Conservation (phyloP, 2,888 invertebrate species). For the Oxytorus armatus region DNA sequence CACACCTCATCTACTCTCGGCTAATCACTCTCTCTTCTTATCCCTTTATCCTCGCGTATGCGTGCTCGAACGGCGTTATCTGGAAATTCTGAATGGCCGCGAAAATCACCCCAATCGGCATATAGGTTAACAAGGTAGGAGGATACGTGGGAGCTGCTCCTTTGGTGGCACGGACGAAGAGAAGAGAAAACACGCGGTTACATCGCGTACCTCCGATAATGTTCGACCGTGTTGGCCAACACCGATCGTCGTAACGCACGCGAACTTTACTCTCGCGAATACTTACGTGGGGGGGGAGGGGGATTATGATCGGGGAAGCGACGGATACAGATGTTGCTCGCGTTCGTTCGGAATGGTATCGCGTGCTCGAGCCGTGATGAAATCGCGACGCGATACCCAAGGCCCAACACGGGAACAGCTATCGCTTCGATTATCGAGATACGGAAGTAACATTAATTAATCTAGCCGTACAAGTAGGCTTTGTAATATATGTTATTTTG, state of each 20-base stretch:
- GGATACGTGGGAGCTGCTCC: background rate
- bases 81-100: constrained; percentile 40
- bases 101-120: constrained; percentile 67
- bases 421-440: constrained; percentile 40
- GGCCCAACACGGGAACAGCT: constrained; percentile 9
- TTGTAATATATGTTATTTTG: background rate
- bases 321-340: background rate
- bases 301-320: no score
- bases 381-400: constrained; percentile 30
- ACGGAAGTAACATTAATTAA: no score
- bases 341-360: constrained; percentile 6
- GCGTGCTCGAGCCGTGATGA: constrained; percentile 45
- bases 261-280: no score
- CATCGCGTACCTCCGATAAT: no score
- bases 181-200: constrained; percentile 26
- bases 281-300: no score
- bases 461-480: no score
- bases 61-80: constrained; percentile 65
- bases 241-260: no score
- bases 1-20: constrained; percentile 70
- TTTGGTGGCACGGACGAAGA: background rate
- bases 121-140: background rate
- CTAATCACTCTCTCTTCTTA: constrained; percentile 68
- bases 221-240: no score
- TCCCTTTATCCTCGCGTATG: constrained; percentile 43